Evolutionary conservation across 1,140 invertebrate species (phyloP), one percentile per base, ranked within the genome.

Genomic region (Heliothis subflexa): DNA sequence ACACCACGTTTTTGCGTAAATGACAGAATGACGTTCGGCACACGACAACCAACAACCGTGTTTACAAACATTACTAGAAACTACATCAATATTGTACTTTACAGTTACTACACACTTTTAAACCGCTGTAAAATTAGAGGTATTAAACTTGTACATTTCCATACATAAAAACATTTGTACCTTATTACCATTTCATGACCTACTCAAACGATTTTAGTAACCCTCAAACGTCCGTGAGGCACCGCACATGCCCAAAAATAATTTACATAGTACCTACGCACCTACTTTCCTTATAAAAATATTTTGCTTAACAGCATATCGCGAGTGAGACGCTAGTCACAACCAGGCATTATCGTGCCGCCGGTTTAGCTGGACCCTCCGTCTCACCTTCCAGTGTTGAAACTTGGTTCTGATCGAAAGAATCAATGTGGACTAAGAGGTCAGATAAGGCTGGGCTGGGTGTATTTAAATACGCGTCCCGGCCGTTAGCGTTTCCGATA

Each of bases 401-500:
- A 52, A 21, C 7, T 14, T 14, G 5, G 2, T 55, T 54, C 3
- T 16, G 68, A 62, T 59, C 50, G 66, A 72, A 82, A 73, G 57
- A 72, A 81, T 79, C 47, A 28, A 33, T 61, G 64, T 75, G 78
- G 52, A 78, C 77, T 82, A 76, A 85, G 55, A 74, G 80, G 81
- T 86, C 84, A 84, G 73, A 70, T 59, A 76, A 79, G 77, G 75
- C 77, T 89, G 87, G 86, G 12, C 74, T 75, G 79, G 81, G 54
- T 82, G 72, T 91, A 89, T 91, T 91, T 89, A 90, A 92, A 90
- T 91, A 90, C 81, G 81, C 83, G 86, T 79, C 85, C 84, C 81
- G 78, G 88, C 83, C 86, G 89, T 92, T 89, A 90, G 88, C 86
- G 92, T 91, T 94, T 94, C 92, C 92, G 90, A 93, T 94, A 91